Evolutionary conservation across 2,888 invertebrate genomes (phyloP).

Genomic region (Polydesmus complanatus): DNA sequence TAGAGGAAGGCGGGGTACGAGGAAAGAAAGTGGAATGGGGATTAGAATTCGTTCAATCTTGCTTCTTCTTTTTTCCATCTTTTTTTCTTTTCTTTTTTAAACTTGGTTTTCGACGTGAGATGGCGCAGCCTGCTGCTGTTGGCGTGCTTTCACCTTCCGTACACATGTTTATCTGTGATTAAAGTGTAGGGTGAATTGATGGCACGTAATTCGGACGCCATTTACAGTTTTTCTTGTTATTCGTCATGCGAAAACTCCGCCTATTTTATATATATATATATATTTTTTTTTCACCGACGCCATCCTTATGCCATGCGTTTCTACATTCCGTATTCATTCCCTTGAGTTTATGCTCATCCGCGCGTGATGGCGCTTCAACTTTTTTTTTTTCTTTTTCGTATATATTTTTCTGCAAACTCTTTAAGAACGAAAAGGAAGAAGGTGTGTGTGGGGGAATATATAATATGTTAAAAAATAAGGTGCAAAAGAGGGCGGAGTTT

Average conservation of each 20-base stretch:
- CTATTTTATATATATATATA: too few species aligned
- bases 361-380: not conserved
- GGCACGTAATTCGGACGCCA: not conserved
- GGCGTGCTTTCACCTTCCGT: too few species aligned
- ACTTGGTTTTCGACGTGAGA: not conserved
- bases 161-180: not conserved
- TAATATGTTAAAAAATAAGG: too few species aligned
- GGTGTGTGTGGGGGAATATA: too few species aligned
- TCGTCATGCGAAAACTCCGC: not conserved
- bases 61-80: too few species aligned
- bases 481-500: too few species aligned
- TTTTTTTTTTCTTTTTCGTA: too few species aligned
- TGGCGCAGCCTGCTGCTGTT: not conserved
- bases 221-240: not conserved
- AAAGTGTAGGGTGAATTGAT: not conserved
- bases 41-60: not conserved
- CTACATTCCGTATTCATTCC: not conserved
- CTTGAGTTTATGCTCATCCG: not conserved
- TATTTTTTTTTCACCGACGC: too few species aligned
- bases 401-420: too few species aligned
- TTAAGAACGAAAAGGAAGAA: too few species aligned
- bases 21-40: not conserved
- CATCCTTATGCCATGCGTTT: too few species aligned
- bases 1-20: not conserved
- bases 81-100: too few species aligned